phyloP scores from a whole-genome alignment of 1,140 invertebrate genomes.

The Oedothorax gibbosus region DNA sequence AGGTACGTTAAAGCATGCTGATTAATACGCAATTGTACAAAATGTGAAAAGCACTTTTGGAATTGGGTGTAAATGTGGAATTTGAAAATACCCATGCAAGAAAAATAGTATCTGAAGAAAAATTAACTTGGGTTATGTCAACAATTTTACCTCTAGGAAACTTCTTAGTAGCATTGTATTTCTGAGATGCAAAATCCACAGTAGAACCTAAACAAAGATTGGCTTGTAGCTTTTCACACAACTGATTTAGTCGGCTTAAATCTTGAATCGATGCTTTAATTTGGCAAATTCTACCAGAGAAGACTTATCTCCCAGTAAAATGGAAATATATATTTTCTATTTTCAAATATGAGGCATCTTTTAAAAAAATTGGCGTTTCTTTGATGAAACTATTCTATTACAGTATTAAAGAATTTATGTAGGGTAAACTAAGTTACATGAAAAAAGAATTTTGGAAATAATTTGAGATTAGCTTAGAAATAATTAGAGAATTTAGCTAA shows the following conservation, averaged over 20 bases:
- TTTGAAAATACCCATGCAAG: constrained; percentile 46
- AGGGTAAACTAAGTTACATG: too few species aligned
- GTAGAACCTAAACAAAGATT: constrained; percentile 59
- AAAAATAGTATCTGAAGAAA: constrained; percentile 3
- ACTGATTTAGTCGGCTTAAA: not conserved
- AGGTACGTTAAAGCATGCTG: constrained; percentile 40
- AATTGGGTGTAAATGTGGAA: constrained; percentile 21
- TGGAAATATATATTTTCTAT: too few species aligned
- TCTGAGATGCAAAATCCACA: constrained; percentile 59
- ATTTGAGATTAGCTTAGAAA: too few species aligned
- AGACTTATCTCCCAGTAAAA: too few species aligned
- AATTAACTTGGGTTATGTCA: constrained; percentile 22
- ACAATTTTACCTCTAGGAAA: constrained; percentile 59
- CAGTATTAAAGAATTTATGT: too few species aligned
- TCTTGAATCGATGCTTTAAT: too few species aligned
- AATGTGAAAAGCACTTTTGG: constrained; percentile 21
- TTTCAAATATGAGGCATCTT: too few species aligned
- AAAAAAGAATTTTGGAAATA: too few species aligned
- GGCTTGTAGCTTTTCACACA: constrained; percentile 48
- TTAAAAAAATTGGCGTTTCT: too few species aligned
- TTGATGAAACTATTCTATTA: too few species aligned
- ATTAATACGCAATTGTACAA: constrained; percentile 44
- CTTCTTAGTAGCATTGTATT: constrained; percentile 61
- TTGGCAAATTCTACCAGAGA: too few species aligned
- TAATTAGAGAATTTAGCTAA: too few species aligned